Base-by-base conservation (phyloP, 2,113 vertebrate species). In the Odobenus rosmarus region DNA sequence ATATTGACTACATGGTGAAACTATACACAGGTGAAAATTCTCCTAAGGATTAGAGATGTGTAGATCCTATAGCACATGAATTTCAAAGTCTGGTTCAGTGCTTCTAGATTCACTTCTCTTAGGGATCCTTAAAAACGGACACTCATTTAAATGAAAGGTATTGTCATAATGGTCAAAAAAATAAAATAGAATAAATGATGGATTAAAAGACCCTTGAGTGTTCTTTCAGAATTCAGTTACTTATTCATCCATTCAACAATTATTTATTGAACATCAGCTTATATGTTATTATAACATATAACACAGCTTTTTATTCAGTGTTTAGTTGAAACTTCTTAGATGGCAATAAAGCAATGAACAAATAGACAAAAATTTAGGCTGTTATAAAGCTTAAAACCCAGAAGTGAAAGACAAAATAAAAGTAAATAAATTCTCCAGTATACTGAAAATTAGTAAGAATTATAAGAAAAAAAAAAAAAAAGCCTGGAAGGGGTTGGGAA, bases 71-170 rank as follows among this genome's bases (percentile, higher is more conserved):
- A 82, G 33, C 9, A 28, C 49, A 67, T 7, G 31, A 15, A 46
- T 67, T 61, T 55, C 62, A 62, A 92, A 79, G 39, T 80, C 31
- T 67, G 36, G 36, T 86, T 83, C 14, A 28, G 5, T 33, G 33
- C 12, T 80, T 59, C 26, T 87, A 9, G 24, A 72, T 51, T 74
- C n/a, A 4, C 3, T 85, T 77, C 61, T 64, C 36, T 91, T 59
- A 9, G 59, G 64, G 1, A 49, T 10, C 21, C 15, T 83, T 88
- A n/a, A 72, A 82, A 87, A 64, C 8, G 36, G 18, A n/a, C 53
- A 87, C 11, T 92, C 15, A 77, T 90, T 79, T 83, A 90, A 96
- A 79, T 83, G 23, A 61, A 94, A 87, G 12, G 19, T 57, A 96
- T 61, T 97, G 13, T 84, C 77, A 64, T 59, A 33, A 76, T 76